Evolutionary conservation across 2,797 vertebrate species (phyloP), one percentile per base, ranked within the genome.

Genomic region (Phylloscopus collybita): DNA sequence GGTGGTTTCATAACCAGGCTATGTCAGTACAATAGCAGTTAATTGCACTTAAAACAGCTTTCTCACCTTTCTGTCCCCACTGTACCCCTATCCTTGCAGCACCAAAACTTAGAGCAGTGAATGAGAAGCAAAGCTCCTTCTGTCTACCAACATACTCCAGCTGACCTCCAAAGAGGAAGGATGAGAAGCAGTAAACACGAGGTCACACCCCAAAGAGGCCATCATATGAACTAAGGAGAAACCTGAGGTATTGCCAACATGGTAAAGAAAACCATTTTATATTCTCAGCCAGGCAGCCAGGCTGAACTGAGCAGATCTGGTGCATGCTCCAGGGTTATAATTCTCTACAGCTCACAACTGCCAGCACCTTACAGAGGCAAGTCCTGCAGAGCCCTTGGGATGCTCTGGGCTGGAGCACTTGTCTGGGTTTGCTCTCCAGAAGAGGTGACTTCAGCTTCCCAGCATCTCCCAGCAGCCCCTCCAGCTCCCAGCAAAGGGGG

Each of bases 401-500:
- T 5, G 45, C 29, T 10, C 67, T 16, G 36, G 23, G 40, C 56
- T 72, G 56, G 9, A 61, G 65, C 49, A 11, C 11, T 12, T 16
- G 14, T 26, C 2, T 20, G 25, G 16, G 6, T 11, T 36, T 74
- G 22, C 3, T 70, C 44, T 71, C 34, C 0, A 1, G 15, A 30
- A 82, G 49, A 45, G 26, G 26, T n/a, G 20, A 29, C 36, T 67
- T 25, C 3, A 1, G 34, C 47, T 21, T 50, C 60, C 38, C 7
- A 61, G 45, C 2, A 13, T 23, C 44, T 22, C 34, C 65, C 16
- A 74, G 30, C 30, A 69, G 16, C 36, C 8, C 13, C 36, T 62
- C 18, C 59, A 64, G 20, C 4, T 53, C 0, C 0, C 30, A 69
- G 25, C 1, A 7, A 66, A n/a, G 22, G 14, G 15, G 29, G 40